These are phyloP conservation scores for Drosophila kanekoi DNA, from an alignment of 2,888 invertebrate species.

Conservation along the genomic window DNA sequence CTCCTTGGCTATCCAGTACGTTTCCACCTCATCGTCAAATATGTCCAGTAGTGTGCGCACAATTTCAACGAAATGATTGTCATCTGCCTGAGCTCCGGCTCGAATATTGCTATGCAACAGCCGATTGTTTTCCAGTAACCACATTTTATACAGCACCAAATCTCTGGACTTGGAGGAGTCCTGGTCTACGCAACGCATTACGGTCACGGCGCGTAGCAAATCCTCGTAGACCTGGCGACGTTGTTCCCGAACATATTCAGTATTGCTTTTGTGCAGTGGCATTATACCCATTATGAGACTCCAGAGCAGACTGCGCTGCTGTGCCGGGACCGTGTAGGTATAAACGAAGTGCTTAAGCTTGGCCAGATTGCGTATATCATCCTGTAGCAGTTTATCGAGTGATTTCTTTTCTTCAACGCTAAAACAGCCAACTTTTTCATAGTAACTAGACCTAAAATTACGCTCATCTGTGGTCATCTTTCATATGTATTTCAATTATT, in stretches of 20 bases:
- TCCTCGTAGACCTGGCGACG: conserved; percentile 90
- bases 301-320: conserved; percentile 92
- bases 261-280: conserved; percentile 91
- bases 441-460: conserved; percentile 93
- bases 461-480: conserved; percentile 88
- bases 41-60: conserved; percentile 90
- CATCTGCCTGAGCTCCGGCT: conserved; percentile 83
- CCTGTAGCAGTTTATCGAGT: conserved; percentile 94
- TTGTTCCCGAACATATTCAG: conserved; percentile 91
- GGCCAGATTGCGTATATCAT: conserved; percentile 88
- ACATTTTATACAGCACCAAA: conserved; percentile 91
- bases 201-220: conserved; percentile 89
- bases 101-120: conserved; percentile 54
- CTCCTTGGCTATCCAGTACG: conserved; percentile 93
- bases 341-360: conserved; percentile 93
- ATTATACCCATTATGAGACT: conserved; percentile 93
- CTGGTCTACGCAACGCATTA: conserved; percentile 89
- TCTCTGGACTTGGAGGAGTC: conserved; percentile 87
- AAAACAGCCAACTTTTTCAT: conserved; percentile 95
- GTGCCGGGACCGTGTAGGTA: conserved; percentile 92
- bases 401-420: conserved; percentile 96
- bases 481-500: not conserved
- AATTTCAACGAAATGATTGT: conserved; percentile 88
- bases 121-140: conserved; percentile 90
- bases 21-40: conserved; percentile 91